Conservation (phyloP, 2,797 vertebrate genomes). For the Danio choprae region DNA sequence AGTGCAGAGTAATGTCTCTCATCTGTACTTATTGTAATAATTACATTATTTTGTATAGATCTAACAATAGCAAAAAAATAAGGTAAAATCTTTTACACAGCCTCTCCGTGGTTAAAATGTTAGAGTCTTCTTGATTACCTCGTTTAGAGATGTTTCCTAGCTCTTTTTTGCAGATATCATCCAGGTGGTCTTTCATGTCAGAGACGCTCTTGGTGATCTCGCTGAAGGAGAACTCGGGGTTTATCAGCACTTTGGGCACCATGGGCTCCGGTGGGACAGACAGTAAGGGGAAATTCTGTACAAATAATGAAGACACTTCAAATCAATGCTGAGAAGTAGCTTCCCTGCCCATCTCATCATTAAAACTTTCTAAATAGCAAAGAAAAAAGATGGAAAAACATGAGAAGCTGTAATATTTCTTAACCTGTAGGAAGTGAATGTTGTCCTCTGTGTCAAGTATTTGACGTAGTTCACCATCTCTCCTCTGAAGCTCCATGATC, state of each 20-base stretch:
- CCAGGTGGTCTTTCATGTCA: slow-evolving; percentile 80
- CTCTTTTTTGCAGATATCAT: slow-evolving; percentile 81
- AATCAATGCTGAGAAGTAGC: background rate
- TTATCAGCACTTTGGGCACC: slow-evolving; percentile 83
- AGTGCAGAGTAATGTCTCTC: background rate
- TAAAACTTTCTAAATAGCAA: background rate
- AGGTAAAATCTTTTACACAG: background rate
- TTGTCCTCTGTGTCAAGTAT: slow-evolving; percentile 80
- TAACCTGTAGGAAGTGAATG: slow-evolving; percentile 81
- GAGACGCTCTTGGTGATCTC: slow-evolving; percentile 78
- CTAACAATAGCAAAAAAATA: background rate
- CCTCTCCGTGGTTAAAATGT: background rate
- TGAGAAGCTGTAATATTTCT: background rate
- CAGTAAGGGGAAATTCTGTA: slow-evolving; percentile 78
- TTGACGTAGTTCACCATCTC: slow-evolving; percentile 72
- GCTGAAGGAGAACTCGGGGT: slow-evolving; percentile 83
- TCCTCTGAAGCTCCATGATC: slow-evolving; percentile 80
- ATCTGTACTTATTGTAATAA: background rate
- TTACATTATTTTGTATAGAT: background rate
- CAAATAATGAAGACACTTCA: background rate
- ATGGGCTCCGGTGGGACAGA: slow-evolving; percentile 78
- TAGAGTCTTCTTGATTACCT: slow-evolving; percentile 64
- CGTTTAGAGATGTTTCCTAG: slow-evolving; percentile 77
- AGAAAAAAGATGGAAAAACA: background rate
- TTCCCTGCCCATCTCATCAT: background rate